These are phyloP conservation scores for Eucidaris tribuloides DNA, from an alignment of 35 echinoderm and acorn worm species.

Conservation along the genomic window DNA sequence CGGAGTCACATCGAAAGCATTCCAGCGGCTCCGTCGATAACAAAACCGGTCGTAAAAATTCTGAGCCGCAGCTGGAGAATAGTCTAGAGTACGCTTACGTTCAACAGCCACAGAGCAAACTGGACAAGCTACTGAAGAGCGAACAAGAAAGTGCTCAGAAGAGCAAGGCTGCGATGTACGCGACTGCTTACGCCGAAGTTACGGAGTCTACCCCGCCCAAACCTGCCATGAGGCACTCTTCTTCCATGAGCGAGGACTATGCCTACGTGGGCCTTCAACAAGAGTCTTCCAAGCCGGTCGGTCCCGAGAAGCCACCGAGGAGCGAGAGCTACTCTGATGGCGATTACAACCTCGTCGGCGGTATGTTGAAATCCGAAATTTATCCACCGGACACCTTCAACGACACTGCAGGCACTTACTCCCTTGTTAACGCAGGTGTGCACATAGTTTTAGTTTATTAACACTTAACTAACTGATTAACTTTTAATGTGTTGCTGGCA, in stretches of 20 bases:
- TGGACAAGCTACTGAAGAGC: slow-evolving; percentile 6
- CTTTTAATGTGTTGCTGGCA: no score
- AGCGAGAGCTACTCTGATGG: neutral
- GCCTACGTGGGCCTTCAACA: no score
- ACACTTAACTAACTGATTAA: no score
- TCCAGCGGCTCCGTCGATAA: neutral
- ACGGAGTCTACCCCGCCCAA: neutral
- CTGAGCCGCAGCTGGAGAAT: no score
- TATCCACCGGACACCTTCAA: neutral
- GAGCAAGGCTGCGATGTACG: neutral
- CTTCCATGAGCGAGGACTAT: neutral
- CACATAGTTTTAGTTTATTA: no score
- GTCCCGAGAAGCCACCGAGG: neutral
- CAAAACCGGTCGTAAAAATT: neutral
- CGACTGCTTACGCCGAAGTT: neutral
- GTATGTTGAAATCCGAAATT: no score
- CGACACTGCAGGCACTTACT: neutral
- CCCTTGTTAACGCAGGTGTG: no score
- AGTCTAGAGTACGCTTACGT: slow-evolving; percentile 23
- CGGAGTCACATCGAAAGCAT: neutral
- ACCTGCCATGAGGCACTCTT: neutral
- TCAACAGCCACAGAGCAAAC: neutral
- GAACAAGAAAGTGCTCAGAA: neutral
- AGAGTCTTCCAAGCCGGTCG: neutral
- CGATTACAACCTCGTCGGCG: neutral